Conservation (phyloP, 2,888 invertebrate genomes). For the Phyllotreta cruciferae region DNA sequence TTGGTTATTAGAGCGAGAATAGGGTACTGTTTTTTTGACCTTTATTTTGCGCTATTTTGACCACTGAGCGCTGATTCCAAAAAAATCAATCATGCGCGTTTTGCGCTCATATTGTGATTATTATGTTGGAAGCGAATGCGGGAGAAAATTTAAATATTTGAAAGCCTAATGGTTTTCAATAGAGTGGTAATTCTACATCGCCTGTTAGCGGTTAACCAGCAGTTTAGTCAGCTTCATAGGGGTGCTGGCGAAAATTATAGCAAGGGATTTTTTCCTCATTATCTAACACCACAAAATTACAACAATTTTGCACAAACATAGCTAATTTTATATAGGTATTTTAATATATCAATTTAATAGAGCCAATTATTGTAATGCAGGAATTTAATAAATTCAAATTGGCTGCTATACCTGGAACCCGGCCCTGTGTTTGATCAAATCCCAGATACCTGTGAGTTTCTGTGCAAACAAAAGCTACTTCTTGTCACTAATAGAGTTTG, state of each 20-base stretch:
- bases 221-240: neutral
- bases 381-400: neutral
- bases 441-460: constrained; percentile 35
- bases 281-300: no score
- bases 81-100: constrained; percentile 24
- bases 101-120: constrained; percentile 23
- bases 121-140: constrained; percentile 13
- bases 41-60: neutral
- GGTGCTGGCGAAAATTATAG: constrained; percentile 1
- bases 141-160: constrained; percentile 29
- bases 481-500: constrained; percentile 61
- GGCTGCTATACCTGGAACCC: constrained; percentile 1
- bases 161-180: constrained; percentile 29
- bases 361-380: no score
- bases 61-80: constrained; percentile 2
- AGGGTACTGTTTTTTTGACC: neutral
- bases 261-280: constrained; percentile 1
- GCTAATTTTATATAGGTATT: no score
- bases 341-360: no score
- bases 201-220: constrained; percentile 21
- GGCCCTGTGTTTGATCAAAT: constrained; percentile 22
- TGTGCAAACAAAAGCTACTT: constrained; percentile 53
- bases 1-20: neutral
- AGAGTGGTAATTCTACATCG: constrained; percentile 29
- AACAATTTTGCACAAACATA: no score